These are phyloP conservation scores for Synanthedon myopaeformis DNA, from an alignment of 2,888 invertebrate genomes.

Conservation along the genomic window DNA sequence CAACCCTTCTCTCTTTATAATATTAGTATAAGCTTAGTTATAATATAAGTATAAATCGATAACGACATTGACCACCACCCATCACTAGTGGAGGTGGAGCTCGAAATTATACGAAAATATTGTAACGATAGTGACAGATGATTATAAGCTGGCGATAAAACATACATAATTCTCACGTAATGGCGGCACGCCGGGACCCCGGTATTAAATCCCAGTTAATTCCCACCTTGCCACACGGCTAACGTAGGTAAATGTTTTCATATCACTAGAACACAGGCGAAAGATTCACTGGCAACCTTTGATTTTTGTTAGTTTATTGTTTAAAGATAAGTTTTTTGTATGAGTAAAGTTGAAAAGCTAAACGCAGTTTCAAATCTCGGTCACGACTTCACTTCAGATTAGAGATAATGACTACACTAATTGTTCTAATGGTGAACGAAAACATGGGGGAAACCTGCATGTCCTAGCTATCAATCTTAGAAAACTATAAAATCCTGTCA, in stretches of 20 bases:
- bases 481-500: too few relatives aligned
- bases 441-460: too few relatives aligned
- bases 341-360: too few relatives aligned
- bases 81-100: slow-evolving; percentile 43
- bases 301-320: too few relatives aligned
- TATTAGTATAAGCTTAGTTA: too few relatives aligned
- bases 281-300: slow-evolving; percentile 23
- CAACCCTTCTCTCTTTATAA: too few relatives aligned
- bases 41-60: not conserved
- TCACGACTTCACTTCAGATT: too few relatives aligned
- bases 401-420: too few relatives aligned
- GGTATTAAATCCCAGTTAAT: slow-evolving; percentile 35
- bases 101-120: slow-evolving; percentile 67
- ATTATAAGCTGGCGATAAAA: slow-evolving; percentile 70
- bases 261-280: slow-evolving; percentile 27
- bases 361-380: too few relatives aligned
- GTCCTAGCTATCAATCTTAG: too few relatives aligned
- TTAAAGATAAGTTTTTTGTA: too few relatives aligned
- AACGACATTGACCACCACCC: slow-evolving; percentile 7
- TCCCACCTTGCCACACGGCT: slow-evolving; percentile 25
- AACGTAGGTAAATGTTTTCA: slow-evolving; percentile 41
- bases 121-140: slow-evolving; percentile 70
- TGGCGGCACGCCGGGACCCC: slow-evolving; percentile 29
- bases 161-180: slow-evolving; percentile 67
- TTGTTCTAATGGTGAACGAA: too few relatives aligned